These are phyloP conservation scores for Tyrannus savana DNA, from an alignment of 2,113 vertebrate species.

Conservation along the genomic window DNA sequence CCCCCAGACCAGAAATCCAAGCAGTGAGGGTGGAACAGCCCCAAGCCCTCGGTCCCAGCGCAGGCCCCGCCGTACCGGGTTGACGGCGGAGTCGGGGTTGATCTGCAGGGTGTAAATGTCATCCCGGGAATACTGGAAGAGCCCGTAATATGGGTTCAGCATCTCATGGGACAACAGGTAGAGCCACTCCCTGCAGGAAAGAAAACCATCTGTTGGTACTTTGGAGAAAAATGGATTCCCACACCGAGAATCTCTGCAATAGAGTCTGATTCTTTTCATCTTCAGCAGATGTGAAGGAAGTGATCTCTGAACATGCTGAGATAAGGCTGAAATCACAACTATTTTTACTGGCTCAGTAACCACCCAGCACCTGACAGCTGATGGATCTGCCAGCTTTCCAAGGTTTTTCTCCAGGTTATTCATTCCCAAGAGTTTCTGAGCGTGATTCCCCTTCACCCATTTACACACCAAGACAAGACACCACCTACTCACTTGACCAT, in stretches of 20 bases:
- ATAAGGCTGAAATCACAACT: background rate
- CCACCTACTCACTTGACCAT: background rate
- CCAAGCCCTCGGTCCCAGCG: background rate
- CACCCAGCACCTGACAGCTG: background rate
- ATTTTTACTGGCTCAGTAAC: background rate
- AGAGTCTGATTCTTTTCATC: background rate
- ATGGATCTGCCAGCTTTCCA: background rate
- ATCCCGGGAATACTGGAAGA: slow-evolving; percentile 98
- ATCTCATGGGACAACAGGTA: slow-evolving; percentile 98
- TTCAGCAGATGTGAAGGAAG: background rate
- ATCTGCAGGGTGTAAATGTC: slow-evolving; percentile 99
- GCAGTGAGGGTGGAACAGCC: background rate
- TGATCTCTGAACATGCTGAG: background rate
- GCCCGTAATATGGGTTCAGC: slow-evolving; percentile 98
- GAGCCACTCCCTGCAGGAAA: slow-evolving; percentile 90
- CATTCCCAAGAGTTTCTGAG: background rate
- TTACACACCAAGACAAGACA: background rate
- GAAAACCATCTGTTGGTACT: background rate
- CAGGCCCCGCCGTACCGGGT: slow-evolving; percentile 82
- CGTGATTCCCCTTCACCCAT: background rate
- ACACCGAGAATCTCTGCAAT: background rate
- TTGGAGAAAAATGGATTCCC: background rate
- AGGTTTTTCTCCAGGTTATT: background rate
- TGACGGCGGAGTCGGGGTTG: slow-evolving; percentile 97
- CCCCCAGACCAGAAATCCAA: background rate